These are phyloP conservation scores for Melanotaenia duboulayi DNA, from an alignment of 2,113 vertebrate genomes.

Conservation along the genomic window DNA sequence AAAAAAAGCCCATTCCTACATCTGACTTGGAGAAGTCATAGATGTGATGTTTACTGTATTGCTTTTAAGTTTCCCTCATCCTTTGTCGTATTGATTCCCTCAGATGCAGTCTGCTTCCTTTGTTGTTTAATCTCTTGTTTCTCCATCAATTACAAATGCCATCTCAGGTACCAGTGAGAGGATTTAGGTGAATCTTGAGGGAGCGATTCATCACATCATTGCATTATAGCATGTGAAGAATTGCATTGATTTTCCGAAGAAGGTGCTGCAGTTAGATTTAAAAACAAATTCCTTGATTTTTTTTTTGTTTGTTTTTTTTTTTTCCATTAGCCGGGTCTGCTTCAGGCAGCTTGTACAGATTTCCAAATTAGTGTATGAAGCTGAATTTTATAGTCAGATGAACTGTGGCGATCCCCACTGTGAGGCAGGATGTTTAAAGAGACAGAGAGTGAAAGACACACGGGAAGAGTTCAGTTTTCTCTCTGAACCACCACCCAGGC, in stretches of 20 bases:
- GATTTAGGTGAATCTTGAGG: constrained; percentile 8
- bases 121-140: constrained; percentile 9
- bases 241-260: neutral
- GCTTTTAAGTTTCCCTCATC: constrained; percentile 9
- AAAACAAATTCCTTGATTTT: neutral
- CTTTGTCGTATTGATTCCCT: constrained; percentile 13
- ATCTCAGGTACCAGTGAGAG: constrained; percentile 1
- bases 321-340: neutral
- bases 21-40: neutral
- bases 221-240: neutral
- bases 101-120: neutral
- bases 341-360: constrained; percentile 27
- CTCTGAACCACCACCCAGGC: constrained; percentile 57
- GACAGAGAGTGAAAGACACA: constrained; percentile 15
- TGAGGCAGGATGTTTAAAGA: constrained; percentile 48
- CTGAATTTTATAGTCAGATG: constrained; percentile 41
- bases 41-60: neutral
- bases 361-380: constrained; percentile 11
- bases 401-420: constrained; percentile 23
- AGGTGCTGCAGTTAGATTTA: neutral
- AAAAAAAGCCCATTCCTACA: neutral
- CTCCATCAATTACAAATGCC: constrained; percentile 10
- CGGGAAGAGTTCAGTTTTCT: constrained; percentile 34
- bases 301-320: too few relatives aligned
- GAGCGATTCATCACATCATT: neutral